Conservation (phyloP, 2,797 vertebrate genomes). For the Lepilemur ruficaudatus region DNA sequence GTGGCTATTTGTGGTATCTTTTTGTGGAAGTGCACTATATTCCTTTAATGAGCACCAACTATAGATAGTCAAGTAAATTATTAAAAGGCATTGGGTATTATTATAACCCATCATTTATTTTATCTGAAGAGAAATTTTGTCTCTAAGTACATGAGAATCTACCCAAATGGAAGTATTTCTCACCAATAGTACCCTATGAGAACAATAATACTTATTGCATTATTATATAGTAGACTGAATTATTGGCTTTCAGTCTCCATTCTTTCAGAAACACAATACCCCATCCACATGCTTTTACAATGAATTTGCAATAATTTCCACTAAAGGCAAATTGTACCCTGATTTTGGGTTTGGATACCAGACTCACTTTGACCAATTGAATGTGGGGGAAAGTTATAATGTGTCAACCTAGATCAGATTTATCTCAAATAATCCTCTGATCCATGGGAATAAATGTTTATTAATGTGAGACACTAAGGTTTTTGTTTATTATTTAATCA, state of each 20-base stretch:
- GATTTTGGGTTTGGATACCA: neutral
- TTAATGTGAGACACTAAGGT: neutral
- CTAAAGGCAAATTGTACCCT: neutral
- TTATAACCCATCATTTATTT: neutral
- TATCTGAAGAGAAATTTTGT: neutral
- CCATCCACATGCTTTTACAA: neutral
- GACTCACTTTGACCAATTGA: neutral
- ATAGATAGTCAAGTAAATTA: neutral
- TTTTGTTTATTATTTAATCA: neutral
- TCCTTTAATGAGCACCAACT: neutral
- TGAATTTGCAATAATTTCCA: neutral
- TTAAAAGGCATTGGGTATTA: neutral
- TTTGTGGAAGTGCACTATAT: neutral
- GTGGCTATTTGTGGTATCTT: neutral
- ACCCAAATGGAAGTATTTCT: neutral
- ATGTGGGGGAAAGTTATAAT: neutral
- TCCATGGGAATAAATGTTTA: neutral
- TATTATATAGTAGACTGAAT: neutral
- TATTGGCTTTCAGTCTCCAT: neutral
- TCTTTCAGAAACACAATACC: neutral
- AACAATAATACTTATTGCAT: neutral
- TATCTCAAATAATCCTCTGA: neutral
- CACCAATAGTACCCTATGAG: fast-evolving
- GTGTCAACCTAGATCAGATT: neutral
- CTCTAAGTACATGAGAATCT: neutral